These are phyloP conservation scores for Sarcophaga peregrina DNA, from an alignment of 1,140 invertebrate genomes.

Conservation along the genomic window DNA sequence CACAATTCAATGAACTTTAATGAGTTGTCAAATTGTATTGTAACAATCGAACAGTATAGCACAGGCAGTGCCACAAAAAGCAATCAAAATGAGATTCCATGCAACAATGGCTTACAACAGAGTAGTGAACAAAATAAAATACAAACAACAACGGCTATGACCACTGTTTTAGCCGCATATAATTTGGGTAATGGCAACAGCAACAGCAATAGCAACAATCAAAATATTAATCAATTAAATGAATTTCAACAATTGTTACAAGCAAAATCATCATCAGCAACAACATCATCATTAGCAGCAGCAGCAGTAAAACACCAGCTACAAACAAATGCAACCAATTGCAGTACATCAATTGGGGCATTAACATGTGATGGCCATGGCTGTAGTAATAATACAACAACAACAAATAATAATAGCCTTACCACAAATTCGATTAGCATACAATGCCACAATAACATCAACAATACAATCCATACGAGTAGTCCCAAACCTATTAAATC, in stretches of 20 bases:
- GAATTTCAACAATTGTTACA: constrained; percentile 58
- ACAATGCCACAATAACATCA: constrained; percentile 37
- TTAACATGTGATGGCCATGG: constrained; percentile 27
- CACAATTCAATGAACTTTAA: constrained; percentile 66
- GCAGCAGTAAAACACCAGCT: not conserved
- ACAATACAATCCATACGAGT: constrained; percentile 12
- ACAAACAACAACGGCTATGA: not conserved
- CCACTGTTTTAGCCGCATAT: not conserved
- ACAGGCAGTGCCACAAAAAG: constrained; percentile 13
- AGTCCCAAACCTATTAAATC: constrained; percentile 49
- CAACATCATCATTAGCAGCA: constrained; percentile 17
- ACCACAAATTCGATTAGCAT: constrained; percentile 43
- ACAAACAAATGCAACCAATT: no score
- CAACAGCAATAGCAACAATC: constrained; percentile 48
- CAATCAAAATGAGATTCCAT: constrained; percentile 36
- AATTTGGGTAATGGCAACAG: constrained; percentile 42
- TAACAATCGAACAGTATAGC: constrained; percentile 59
- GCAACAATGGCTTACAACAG: constrained; percentile 44
- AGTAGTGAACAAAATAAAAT: not conserved
- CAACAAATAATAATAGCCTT: constrained; percentile 28
- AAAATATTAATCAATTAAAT: constrained; percentile 61
- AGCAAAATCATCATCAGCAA: constrained; percentile 28
- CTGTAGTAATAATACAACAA: not conserved
- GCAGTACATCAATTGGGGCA: no score
- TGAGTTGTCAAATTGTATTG: constrained; percentile 67